Evolutionary conservation across 2,113 vertebrate genomes (phyloP).

Genomic region (Rhinoptilus africanus): DNA sequence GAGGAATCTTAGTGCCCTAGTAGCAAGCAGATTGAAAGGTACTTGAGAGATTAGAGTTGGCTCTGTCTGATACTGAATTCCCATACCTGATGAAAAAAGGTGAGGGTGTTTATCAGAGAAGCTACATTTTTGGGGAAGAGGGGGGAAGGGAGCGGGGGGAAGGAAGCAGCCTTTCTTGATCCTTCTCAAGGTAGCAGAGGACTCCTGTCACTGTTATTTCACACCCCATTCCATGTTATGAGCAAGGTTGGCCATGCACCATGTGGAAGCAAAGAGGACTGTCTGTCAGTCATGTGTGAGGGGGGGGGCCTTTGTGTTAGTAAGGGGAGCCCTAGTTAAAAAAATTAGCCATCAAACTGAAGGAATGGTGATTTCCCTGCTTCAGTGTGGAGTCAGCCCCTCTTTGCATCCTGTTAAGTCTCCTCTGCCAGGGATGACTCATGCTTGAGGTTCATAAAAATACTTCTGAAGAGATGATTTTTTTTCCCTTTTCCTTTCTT

Average conservation of each 20-base stretch:
- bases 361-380: background rate
- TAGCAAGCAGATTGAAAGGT: slow-evolving; percentile 1
- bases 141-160: too few species aligned
- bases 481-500: background rate
- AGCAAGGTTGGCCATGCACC: background rate
- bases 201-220: background rate
- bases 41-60: slow-evolving; percentile 24
- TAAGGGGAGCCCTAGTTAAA: background rate
- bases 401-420: slow-evolving; percentile 34
- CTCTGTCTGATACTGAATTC: background rate
- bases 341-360: background rate
- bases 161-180: background rate
- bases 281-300: background rate
- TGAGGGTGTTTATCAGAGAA: background rate
- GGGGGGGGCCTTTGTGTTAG: background rate
- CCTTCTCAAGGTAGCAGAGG: background rate
- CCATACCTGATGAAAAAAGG: background rate
- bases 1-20: background rate
- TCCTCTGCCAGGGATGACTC: slow-evolving; percentile 53
- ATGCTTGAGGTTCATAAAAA: slow-evolving; percentile 46
- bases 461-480: slow-evolving; percentile 1
- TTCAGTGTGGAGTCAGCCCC: background rate
- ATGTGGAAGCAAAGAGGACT: background rate
- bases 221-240: background rate
- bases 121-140: background rate